A percentile compares a stretch with the other conserved stretches of the same genome.
phyloP scores from a whole-genome alignment of 2,113 vertebrate species.

The Macheiramphus alcinus region DNA sequence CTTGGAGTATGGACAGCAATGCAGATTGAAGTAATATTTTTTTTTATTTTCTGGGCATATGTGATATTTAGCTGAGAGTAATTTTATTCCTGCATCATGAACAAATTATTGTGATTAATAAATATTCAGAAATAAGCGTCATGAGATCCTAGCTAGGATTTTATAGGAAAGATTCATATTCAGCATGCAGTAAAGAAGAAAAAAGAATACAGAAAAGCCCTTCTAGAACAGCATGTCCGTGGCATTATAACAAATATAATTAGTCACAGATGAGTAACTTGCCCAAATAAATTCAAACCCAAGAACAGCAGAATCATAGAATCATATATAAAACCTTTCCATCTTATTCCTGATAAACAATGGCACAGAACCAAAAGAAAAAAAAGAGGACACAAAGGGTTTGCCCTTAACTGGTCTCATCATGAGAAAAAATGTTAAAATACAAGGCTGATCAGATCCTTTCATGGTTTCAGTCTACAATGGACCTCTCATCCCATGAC shows the following conservation, averaged over 20 bases:
- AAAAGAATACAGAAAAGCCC: neutral
- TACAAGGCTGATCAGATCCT: neutral
- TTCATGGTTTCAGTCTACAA: neutral
- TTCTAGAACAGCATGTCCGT: neutral
- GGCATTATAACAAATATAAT: neutral
- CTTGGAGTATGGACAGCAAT: neutral
- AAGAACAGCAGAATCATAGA: neutral
- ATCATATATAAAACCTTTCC: neutral
- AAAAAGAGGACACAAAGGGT: neutral
- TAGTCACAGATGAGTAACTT: slow-evolving; percentile 7
- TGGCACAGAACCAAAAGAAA: neutral
- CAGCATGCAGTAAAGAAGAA: neutral
- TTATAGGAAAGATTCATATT: neutral
- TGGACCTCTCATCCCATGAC: neutral
- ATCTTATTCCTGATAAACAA: neutral
- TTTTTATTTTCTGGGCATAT: neutral
- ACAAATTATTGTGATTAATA: neutral
- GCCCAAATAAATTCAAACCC: neutral
- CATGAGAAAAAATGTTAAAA: neutral
- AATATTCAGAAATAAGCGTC: neutral
- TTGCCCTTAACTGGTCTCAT: neutral
- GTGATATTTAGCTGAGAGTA: neutral
- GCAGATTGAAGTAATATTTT: neutral
- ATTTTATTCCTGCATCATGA: neutral
- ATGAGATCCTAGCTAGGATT: neutral